Percentiles rank a stretch among this genome's conserved stretches.
These are phyloP conservation scores for Zosterops pallidus DNA, from an alignment of 2,113 vertebrate genomes.

Conservation along the genomic window DNA sequence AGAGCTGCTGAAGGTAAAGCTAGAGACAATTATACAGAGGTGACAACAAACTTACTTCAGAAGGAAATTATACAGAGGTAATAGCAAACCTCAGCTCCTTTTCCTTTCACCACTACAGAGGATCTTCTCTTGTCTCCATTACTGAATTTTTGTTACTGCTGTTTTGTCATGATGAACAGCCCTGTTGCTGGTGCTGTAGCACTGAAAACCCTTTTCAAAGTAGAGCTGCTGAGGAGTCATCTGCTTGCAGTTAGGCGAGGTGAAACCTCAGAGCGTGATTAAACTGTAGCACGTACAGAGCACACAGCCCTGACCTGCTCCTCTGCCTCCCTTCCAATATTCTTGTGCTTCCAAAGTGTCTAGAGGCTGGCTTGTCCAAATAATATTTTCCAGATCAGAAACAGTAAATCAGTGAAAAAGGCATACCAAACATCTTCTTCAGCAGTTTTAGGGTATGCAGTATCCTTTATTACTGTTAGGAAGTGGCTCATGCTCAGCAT, in stretches of 20 bases:
- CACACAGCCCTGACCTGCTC: not conserved
- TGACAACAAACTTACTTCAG: not conserved
- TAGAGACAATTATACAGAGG: not conserved
- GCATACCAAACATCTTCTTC: not conserved
- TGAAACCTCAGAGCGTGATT: not conserved
- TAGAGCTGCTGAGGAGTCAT: not conserved
- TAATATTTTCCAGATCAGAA: not conserved
- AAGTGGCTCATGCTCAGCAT: not conserved
- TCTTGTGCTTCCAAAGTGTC: not conserved
- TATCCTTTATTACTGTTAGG: not conserved
- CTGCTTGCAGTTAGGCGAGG: conserved; percentile 3
- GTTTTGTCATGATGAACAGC: not conserved
- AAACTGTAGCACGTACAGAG: not conserved
- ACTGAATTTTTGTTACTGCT: not conserved
- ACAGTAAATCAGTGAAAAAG: not conserved
- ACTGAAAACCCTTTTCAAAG: not conserved
- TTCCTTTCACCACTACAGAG: not conserved
- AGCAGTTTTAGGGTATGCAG: not conserved
- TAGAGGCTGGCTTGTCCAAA: not conserved
- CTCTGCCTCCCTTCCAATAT: not conserved
- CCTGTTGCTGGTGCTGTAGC: not conserved
- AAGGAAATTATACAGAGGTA: not conserved
- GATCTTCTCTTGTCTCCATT: not conserved
- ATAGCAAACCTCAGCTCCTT: not conserved
- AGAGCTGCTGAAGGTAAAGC: not conserved